Base-by-base conservation (phyloP, 2,113 vertebrate genomes). In the Empidonax alnorum region DNA sequence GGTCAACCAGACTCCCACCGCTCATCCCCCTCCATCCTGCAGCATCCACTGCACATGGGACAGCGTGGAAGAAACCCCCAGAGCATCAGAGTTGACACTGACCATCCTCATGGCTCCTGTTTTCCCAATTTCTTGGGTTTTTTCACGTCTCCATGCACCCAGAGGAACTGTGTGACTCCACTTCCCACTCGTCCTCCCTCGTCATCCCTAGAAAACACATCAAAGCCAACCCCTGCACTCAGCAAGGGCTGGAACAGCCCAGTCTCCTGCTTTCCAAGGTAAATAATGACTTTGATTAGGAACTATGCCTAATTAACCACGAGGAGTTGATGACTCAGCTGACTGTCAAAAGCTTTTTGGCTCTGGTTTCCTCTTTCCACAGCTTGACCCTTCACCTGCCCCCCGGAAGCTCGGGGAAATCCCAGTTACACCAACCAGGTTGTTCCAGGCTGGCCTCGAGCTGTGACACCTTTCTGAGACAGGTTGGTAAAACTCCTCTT, bases 241-340 rank as follows among this genome's bases (percentile, higher is more conserved):
- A 53, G 9, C 12, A 0, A 84, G 67, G 65, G 42, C 76, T 31
- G 19, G 37, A 87, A 93, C 74, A 81, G 72, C 93, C 90, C 56
- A 30, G 44, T 44, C 81, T 84, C 80, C 87, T 73, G 20, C 91
- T 96, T 97, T 95, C 96, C 66, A 96, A 96, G 90, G 96, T 94
- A 97, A 98, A 97, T 95, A 97, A 91, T 77, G 78, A 94, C 87
- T 98, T 97, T 97, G 96, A 98, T 98, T 98, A 97, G 75, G 66
- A 93, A 95, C 95, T 90, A 84, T 91, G 87, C 68, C 78, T 96
- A 97, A 97, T 97, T 98, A 97, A 95, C 92, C 85, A 73, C 6
- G 4, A 27, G 25, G 58, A 94, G 14, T 1, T 96, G 96, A 97
- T 96, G 97, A 97, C 82, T 98, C 97, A 97, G 94, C 79, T 42